phyloP scores from a whole-genome alignment of 2,797 vertebrate genomes.

The Xenentodon cancila region DNA sequence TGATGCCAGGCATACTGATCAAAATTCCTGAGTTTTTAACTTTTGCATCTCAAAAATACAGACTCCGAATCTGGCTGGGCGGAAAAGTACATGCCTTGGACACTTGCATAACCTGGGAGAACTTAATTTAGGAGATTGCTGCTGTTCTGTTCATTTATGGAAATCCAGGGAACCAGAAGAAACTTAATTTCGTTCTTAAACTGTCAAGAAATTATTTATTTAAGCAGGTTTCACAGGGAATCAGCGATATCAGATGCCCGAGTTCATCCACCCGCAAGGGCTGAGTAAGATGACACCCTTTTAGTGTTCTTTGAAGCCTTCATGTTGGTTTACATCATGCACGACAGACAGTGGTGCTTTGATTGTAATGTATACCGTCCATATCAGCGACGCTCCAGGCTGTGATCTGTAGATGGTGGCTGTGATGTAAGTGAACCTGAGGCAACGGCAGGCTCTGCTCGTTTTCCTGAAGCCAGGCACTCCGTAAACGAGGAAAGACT shows the following conservation, averaged over 20 bases:
- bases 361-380: conserved; percentile 47
- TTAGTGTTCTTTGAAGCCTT: conserved; percentile 46
- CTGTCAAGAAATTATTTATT: conserved; percentile 6
- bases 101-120: neutral
- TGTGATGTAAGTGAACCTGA: conserved; percentile 28
- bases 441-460: conserved; percentile 14
- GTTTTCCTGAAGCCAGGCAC: conserved; percentile 20
- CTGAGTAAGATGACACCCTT: conserved; percentile 14
- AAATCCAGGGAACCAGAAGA: too few species aligned
- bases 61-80: neutral
- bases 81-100: neutral
- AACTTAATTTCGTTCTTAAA: too few species aligned
- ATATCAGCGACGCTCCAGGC: conserved; percentile 41
- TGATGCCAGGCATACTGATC: neutral
- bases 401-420: conserved; percentile 33
- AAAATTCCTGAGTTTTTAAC: neutral
- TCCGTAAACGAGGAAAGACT: conserved; percentile 8
- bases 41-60: neutral
- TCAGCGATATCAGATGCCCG: conserved; percentile 4
- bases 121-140: neutral
- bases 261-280: conserved; percentile 17
- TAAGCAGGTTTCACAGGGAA: conserved; percentile 2
- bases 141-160: neutral
- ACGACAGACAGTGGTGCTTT: conserved; percentile 24
- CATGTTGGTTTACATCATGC: conserved; percentile 23